Base-by-base conservation (phyloP, 1,140 invertebrate species). In the Lanistes nyassanus region DNA sequence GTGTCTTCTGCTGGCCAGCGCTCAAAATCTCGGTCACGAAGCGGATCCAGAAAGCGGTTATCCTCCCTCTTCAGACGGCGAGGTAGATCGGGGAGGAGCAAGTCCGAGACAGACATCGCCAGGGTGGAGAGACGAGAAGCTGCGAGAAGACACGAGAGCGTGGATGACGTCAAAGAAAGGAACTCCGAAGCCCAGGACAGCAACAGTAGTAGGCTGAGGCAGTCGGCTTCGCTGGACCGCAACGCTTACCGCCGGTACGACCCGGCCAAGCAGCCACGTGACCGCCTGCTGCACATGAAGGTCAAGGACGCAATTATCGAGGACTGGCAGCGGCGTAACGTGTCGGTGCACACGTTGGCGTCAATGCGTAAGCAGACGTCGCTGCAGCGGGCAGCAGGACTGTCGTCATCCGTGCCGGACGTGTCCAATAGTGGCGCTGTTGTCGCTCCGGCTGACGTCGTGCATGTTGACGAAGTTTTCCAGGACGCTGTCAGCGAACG, bases 271-370 rank as follows among this genome's bases (percentile, higher is more conserved):
- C 77, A 78, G 55, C 80, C 80, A 9, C 39, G 80, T 26, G 73
- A 72, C 60, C 70, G 80, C 11, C 65, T 79, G 37, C 56, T 64
- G 62, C 58, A 78, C 53, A 81, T 81, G 80, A 81, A 77, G 4
- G 77, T 81, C 34, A 55, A 69, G 29, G 80, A 81, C 36, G 80
- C 75, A 2, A 53, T 70, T 21, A 64, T 34, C 51, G 80, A 81
- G 64, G 58, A 76, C 34, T n/a, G 62, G 34, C 42, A 26, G n/a
- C 66, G 70, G 1, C 34, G 65, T 19, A 31, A 66, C 0, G 36
- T 26, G 9, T 74, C 74, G 3, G 37, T 47, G 0, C 19, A 42
- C 31, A 74, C 23, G 29, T 36, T 71, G 47, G 39, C 68, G 9
- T 39, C 39, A 13, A 11, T 42, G 16, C 37, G 37, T 5, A 29